Percentiles rank a stretch among this genome's conserved stretches.
Evolutionary conservation across 2,113 vertebrate species (phyloP).

Genomic region (Xenus cinereus): DNA sequence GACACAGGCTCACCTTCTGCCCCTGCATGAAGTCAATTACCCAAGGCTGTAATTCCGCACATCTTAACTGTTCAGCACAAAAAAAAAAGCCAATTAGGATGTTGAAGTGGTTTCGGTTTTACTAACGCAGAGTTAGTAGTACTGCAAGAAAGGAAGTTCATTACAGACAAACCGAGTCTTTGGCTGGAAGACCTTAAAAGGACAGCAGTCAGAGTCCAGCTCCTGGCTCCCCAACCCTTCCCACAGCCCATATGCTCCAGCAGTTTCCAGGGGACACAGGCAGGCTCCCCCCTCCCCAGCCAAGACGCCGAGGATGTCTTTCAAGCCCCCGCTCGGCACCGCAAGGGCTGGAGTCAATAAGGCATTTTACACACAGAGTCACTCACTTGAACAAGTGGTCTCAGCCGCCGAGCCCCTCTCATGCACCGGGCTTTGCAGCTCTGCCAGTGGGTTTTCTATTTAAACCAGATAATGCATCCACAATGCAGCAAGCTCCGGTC

Average conservation of each 20-base stretch:
- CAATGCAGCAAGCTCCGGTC: background rate
- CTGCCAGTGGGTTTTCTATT: background rate
- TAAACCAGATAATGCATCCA: background rate
- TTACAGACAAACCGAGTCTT: background rate
- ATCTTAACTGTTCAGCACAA: background rate
- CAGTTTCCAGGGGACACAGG: fast-evolving
- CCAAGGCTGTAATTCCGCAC: background rate
- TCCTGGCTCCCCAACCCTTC: background rate
- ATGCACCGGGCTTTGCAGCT: fast-evolving
- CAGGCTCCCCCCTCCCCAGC: background rate
- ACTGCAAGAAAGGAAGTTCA: constrained; percentile 2
- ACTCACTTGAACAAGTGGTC: background rate
- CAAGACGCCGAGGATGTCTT: background rate
- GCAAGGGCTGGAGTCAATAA: background rate
- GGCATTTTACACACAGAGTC: background rate
- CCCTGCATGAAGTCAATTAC: fast-evolving
- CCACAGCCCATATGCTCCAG: background rate
- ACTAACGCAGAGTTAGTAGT: background rate
- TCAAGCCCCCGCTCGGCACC: fast-evolving
- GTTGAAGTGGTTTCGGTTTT: background rate
- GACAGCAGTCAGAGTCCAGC: background rate
- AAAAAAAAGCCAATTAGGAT: background rate
- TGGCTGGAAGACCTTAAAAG: background rate
- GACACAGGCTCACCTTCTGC: background rate
- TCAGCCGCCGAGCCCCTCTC: background rate